Conservation (phyloP, 2,113 vertebrate genomes). For the Notechis scutatus region DNA sequence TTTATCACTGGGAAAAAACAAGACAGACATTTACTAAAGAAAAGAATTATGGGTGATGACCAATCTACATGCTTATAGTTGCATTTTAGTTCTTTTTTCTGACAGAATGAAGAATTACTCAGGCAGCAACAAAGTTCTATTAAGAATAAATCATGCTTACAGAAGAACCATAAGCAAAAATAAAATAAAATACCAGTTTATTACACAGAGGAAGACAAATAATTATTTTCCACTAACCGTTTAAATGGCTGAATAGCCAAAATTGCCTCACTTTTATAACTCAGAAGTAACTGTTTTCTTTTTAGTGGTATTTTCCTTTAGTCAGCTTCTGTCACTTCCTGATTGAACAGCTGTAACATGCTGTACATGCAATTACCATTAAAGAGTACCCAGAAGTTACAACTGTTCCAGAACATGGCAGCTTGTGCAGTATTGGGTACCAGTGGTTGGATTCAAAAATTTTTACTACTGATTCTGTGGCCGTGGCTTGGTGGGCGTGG, state of each 20-base stretch:
- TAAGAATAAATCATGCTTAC: constrained; percentile 17
- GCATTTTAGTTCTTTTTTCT: constrained; percentile 27
- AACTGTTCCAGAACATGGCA: background rate
- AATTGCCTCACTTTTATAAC: constrained; percentile 17
- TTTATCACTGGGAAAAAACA: background rate
- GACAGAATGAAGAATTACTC: constrained; percentile 46
- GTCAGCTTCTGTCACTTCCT: background rate
- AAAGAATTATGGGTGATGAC: constrained; percentile 46
- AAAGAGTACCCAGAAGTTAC: background rate
- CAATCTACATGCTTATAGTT: constrained; percentile 38
- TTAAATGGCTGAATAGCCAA: constrained; percentile 22
- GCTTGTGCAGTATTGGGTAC: background rate
- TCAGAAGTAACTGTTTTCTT: constrained; percentile 12
- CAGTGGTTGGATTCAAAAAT: background rate
- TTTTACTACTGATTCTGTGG: too few species aligned
- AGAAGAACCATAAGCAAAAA: constrained; percentile 11
- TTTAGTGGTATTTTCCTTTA: constrained; percentile 8
- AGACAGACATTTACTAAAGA: constrained; percentile 35
- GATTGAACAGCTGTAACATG: background rate
- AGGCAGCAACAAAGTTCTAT: constrained; percentile 43
- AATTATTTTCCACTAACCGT: constrained; percentile 29
- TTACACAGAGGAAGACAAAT: constrained; percentile 22
- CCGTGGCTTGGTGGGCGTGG: too few species aligned
- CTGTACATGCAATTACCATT: background rate
- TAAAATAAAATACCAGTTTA: background rate